These are phyloP conservation scores for Connochaetes taurinus DNA, from an alignment of 2,113 vertebrate genomes.

Conservation along the genomic window DNA sequence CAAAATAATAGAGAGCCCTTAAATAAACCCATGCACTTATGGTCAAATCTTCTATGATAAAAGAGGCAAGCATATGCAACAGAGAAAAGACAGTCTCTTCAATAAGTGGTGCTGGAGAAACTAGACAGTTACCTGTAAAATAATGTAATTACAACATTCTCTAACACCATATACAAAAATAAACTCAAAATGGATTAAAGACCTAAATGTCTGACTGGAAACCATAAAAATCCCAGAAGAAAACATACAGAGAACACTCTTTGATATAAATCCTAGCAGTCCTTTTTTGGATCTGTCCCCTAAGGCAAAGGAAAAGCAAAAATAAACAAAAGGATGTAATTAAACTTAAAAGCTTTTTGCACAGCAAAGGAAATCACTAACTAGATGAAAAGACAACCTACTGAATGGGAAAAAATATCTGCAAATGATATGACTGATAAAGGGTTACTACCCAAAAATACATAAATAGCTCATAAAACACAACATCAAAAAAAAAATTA, in stretches of 20 bases:
- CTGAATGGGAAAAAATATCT: neutral
- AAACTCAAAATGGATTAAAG: neutral
- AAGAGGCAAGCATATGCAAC: neutral
- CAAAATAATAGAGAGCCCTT: neutral
- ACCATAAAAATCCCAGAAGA: neutral
- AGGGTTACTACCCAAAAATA: neutral
- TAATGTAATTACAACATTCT: neutral
- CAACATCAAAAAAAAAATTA: neutral
- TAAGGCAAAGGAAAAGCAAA: neutral
- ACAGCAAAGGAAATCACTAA: neutral
- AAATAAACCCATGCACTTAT: neutral
- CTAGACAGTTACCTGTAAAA: neutral
- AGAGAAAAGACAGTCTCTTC: neutral
- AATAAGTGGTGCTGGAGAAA: neutral
- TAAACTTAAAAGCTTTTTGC: neutral
- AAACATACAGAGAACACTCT: neutral
- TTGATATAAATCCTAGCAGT: neutral
- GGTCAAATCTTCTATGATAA: neutral
- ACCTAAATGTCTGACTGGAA: neutral
- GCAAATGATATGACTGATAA: neutral
- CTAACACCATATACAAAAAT: neutral
- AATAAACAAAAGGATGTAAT: neutral
- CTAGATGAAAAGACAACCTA: neutral
- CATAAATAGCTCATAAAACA: neutral
- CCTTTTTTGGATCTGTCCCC: neutral